These are phyloP conservation scores for Troides aeacus DNA, from an alignment of 2,888 invertebrate genomes.

Conservation along the genomic window DNA sequence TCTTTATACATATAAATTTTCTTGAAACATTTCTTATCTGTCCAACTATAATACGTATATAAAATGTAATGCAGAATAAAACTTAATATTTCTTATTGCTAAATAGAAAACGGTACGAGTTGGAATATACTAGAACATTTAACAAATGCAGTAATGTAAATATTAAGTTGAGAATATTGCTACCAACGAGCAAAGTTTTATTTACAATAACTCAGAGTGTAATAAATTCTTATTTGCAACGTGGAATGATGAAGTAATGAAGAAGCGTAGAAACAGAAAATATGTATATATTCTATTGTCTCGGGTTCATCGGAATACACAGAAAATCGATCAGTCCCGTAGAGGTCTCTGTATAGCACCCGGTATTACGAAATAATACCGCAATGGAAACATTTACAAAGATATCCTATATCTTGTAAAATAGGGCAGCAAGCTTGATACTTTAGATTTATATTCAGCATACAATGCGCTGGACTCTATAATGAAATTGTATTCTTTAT, in stretches of 20 bases:
- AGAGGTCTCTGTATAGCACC: background rate
- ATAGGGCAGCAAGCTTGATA: conserved; percentile 10
- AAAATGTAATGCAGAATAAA: too few species aligned
- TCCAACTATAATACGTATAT: too few species aligned
- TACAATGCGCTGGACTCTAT: conserved; percentile 10
- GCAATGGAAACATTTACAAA: conserved; percentile 24
- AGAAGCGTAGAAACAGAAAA: background rate
- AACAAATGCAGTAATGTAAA: background rate
- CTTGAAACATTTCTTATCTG: too few species aligned
- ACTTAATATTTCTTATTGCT: too few species aligned
- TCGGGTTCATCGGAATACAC: conserved; percentile 9
- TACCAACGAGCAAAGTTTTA: background rate
- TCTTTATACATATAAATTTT: too few species aligned
- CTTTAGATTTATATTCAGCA: conserved; percentile 20
- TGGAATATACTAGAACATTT: background rate
- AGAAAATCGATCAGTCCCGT: conserved; percentile 22
- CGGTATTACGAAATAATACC: conserved; percentile 24
- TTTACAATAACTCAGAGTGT: background rate
- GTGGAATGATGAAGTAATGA: background rate
- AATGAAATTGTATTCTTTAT: conserved; percentile 15
- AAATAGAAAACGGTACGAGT: too few species aligned
- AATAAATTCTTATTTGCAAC: background rate
- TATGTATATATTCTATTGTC: conserved; percentile 10
- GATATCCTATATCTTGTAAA: conserved; percentile 17
- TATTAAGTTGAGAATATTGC: background rate